Evolutionary conservation across 2,888 invertebrate genomes (phyloP).

Genomic region (Patella ulyssiponensis): DNA sequence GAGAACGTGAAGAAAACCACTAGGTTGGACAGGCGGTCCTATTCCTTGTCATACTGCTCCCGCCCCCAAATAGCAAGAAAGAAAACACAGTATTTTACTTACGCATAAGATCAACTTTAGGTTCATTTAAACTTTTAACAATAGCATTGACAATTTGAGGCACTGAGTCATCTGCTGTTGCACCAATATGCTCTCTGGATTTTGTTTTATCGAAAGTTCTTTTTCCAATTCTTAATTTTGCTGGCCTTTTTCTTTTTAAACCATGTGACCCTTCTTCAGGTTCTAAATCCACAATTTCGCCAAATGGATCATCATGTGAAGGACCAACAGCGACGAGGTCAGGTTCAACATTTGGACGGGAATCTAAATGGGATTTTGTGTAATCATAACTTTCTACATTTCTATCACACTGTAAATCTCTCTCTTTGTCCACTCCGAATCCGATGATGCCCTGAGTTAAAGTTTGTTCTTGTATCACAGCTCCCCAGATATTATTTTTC

Average conservation of each 20-base stretch:
- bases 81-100: slow-evolving; percentile 24
- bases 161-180: slow-evolving; percentile 41
- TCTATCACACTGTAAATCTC: slow-evolving; percentile 75
- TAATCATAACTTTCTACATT: slow-evolving; percentile 60
- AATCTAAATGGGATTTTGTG: slow-evolving; percentile 47
- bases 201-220: slow-evolving; percentile 35
- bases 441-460: slow-evolving; percentile 83
- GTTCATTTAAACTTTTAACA: slow-evolving; percentile 47
- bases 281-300: slow-evolving; percentile 39
- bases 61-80: too few species aligned
- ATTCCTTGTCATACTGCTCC: too few species aligned
- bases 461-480: slow-evolving; percentile 82
- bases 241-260: slow-evolving; percentile 38
- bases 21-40: too few species aligned
- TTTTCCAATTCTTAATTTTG: slow-evolving; percentile 29
- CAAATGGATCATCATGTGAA: slow-evolving; percentile 43
- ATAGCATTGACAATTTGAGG: slow-evolving; percentile 44
- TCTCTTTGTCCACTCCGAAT: slow-evolving; percentile 78
- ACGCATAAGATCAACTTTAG: slow-evolving; percentile 55
- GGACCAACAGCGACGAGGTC: slow-evolving; percentile 19
- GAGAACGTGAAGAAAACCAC: too few species aligned
- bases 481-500: slow-evolving; percentile 86
- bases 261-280: slow-evolving; percentile 25
- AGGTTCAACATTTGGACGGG: slow-evolving; percentile 34
- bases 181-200: slow-evolving; percentile 31